Percentiles rank a stretch among this genome's conserved stretches.
Evolutionary conservation across 1,140 invertebrate species (phyloP).

Genomic region (Trichonephila inaurata): DNA sequence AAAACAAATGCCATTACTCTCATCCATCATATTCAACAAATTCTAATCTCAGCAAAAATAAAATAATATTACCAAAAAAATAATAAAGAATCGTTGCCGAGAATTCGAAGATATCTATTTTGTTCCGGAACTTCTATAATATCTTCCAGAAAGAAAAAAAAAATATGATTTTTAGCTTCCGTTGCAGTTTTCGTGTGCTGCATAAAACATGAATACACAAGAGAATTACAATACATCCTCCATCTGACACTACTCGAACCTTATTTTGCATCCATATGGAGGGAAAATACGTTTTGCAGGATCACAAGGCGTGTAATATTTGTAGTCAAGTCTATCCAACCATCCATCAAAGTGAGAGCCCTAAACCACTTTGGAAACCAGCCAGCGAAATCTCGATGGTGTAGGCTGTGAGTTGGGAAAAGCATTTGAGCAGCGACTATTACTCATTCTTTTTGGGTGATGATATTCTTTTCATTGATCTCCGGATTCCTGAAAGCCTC

Average conservation of each 20-base stretch:
- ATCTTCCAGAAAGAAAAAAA: background rate
- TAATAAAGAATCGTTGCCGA: background rate
- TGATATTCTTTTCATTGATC: background rate
- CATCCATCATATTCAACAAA: background rate
- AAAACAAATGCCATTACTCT: background rate
- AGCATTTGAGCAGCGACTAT: background rate
- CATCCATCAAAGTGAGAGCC: background rate
- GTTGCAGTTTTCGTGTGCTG: background rate
- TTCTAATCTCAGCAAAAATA: background rate
- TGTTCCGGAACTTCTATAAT: background rate
- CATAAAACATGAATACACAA: constrained; percentile 32
- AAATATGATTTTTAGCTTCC: background rate
- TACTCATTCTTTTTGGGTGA: background rate
- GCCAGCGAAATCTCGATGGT: background rate
- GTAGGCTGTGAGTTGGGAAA: background rate
- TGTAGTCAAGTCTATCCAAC: constrained; percentile 11
- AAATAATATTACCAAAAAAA: background rate
- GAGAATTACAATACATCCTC: constrained; percentile 11
- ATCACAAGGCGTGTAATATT: constrained; percentile 9
- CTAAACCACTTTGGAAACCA: background rate
- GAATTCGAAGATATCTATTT: background rate
- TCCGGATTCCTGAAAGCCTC: background rate
- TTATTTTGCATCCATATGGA: background rate
- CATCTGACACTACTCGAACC: background rate
- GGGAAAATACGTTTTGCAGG: background rate